A percentile compares a stretch with the other conserved stretches of the same genome.
phyloP scores from a whole-genome alignment of 1,140 invertebrate species.

The Callitettix versicolor region DNA sequence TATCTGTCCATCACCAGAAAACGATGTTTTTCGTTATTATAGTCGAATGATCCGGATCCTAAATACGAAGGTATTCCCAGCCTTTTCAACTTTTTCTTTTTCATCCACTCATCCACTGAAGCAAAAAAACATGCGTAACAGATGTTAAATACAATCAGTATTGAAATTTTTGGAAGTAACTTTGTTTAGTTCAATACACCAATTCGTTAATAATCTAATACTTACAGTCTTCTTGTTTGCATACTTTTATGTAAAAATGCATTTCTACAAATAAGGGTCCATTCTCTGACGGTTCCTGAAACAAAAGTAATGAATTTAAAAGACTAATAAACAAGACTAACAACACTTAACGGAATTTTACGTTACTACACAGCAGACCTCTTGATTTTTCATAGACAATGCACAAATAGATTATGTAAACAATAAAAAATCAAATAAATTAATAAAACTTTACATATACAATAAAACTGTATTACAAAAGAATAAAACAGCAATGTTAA shows the following conservation, averaged over 20 bases:
- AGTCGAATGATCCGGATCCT: conserved; percentile 70
- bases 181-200: neutral
- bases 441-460: too few species aligned
- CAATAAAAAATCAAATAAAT: too few species aligned
- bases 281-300: conserved; percentile 81
- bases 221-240: conserved; percentile 69
- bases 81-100: conserved; percentile 53
- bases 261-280: conserved; percentile 92
- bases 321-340: too few species aligned
- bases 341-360: too few species aligned
- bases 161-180: too few species aligned
- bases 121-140: too few species aligned
- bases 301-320: conserved; percentile 12
- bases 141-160: too few species aligned
- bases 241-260: conserved; percentile 84
- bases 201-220: conserved; percentile 7
- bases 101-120: conserved; percentile 69
- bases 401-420: too few species aligned
- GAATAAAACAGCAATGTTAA: too few species aligned
- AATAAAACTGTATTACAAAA: too few species aligned
- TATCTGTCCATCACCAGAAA: conserved; percentile 89
- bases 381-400: too few species aligned
- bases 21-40: conserved; percentile 64
- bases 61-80: conserved; percentile 81
- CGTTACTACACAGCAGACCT: too few species aligned